Evolutionary conservation across 2,888 invertebrate species (phyloP), one percentile per base, ranked within the genome.

Genomic region (Gibbula magus): DNA sequence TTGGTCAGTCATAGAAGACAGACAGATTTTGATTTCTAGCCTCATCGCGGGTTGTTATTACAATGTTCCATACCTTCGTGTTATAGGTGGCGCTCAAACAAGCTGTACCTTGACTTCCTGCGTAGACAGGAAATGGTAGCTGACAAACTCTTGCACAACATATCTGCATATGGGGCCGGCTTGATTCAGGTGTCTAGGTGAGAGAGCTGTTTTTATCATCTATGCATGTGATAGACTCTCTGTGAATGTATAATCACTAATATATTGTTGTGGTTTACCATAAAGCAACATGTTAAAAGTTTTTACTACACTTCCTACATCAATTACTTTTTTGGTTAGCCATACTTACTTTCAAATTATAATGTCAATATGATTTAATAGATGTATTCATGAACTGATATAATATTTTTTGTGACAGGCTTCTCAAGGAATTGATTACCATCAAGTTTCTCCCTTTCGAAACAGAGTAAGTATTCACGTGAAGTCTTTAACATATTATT

Each of bases 361-460:
- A 45, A 45, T 10, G 5, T 1, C 45, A 10, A 45, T 45, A 45
- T 45, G 1, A 45, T 45, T 45, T 10, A 45, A 13, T 45, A 45
- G 5, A 4, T 8, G 1, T 45, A 8, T 45, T 45, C 45, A 45
- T n/a, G 8, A 45, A 53, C n/a, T 77, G 29, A 39, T 77, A 45
- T 79, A 20, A 80, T 20, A 61, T 80, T 77, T 66, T 78, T 73
- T 56, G n/a, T 85, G 87, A 78, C 84, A 90, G 89, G 74, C 80
- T 92, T 75, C 86, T 91, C 80, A 90, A 92, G 77, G 92, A 92
- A 75, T 83, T 92, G 52, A 82, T 89, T 22, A 88, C 89, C 7
- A 86, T 92, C n/a, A 86, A 88, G 32, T 91, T 92, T 77, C 86
- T 92, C 66, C 92, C 92, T 20, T 87, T 89, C 81, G 90, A 92